phyloP scores from a whole-genome alignment of 2,113 vertebrate species.

The Hippotragus niger region DNA sequence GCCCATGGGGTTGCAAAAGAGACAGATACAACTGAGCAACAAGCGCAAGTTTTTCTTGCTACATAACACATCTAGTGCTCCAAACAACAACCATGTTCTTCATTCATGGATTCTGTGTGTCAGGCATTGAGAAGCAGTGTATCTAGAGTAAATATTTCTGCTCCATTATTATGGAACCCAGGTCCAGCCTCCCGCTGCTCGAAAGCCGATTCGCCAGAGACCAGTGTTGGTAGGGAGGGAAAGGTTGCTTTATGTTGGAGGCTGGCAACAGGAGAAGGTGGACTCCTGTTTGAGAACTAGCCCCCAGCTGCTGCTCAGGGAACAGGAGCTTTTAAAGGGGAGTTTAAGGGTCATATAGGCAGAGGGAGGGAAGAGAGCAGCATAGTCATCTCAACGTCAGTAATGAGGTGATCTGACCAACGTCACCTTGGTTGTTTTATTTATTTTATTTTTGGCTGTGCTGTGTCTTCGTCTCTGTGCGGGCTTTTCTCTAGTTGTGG shows the following conservation, averaged over 20 bases:
- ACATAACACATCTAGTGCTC: background rate
- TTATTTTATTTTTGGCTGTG: background rate
- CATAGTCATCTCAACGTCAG: background rate
- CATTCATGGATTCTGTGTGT: background rate
- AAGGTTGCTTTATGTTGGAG: background rate
- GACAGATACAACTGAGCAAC: background rate
- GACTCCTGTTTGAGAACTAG: fast-evolving
- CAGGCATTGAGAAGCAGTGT: too few species aligned
- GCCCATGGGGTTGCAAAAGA: background rate
- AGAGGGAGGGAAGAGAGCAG: background rate
- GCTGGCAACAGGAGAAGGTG: background rate
- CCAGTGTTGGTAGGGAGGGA: background rate
- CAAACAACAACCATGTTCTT: background rate
- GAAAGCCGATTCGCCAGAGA: background rate
- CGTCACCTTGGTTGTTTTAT: background rate
- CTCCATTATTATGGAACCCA: background rate
- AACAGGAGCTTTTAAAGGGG: background rate
- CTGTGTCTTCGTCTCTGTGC: background rate
- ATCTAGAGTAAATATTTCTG: background rate
- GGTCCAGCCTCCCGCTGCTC: background rate
- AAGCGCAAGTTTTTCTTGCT: background rate
- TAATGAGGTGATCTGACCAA: background rate
- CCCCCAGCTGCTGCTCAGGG: background rate
- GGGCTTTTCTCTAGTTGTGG: background rate
- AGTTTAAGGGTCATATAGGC: background rate